Evolutionary conservation across 2,888 invertebrate species (phyloP), one percentile per base, ranked within the genome.

Genomic region (Seladonia tumulorum): DNA sequence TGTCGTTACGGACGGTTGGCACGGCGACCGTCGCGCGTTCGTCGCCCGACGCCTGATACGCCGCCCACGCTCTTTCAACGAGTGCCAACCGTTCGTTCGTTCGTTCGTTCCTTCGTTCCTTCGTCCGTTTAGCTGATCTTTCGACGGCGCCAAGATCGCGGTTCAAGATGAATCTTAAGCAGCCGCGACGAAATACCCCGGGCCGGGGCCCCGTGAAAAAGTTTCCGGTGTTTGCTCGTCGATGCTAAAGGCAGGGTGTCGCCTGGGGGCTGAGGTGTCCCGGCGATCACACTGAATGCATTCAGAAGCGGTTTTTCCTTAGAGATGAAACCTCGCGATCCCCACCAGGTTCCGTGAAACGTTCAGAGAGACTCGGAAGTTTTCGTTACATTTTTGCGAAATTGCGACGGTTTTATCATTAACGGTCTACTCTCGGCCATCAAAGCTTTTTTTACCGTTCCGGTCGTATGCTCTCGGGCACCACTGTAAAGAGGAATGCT

Each of bases 131-230:
- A 10, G 79, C 87, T 87, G 81, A 87, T 87, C 87, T 87, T 87
- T 81, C 81, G 81, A 79, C 87, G 87, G 87, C 81, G 87, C 75
- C 49, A 83, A 87, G 81, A 83, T 87, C 83, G 57, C 49, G 74
- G 76, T 83, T 87, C 83, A 87, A 87, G 90, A 90, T 88, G 89
- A 86, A 83, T 90, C 90, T 89, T 88, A 88, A 89, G 81, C 88
- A 84, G 90, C 70, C 79, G 82, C 86, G 81, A 74, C 76, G 77
- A 82, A 79, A 83, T 83, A 70, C 63, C 57, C n/a, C 45, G 29
- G 29, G 80, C 57, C n/a, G 39, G 29, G 29, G 80, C 18, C 25
- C 42, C 60, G 53, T 39, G 73, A 63, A 47, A 79, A 79, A 74
- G 60, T 57, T 79, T 53, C n/a, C 75, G 87, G 87, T 63, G 63